Conservation (phyloP, 2,888 invertebrate species). For the Parthenolecanium corni region DNA sequence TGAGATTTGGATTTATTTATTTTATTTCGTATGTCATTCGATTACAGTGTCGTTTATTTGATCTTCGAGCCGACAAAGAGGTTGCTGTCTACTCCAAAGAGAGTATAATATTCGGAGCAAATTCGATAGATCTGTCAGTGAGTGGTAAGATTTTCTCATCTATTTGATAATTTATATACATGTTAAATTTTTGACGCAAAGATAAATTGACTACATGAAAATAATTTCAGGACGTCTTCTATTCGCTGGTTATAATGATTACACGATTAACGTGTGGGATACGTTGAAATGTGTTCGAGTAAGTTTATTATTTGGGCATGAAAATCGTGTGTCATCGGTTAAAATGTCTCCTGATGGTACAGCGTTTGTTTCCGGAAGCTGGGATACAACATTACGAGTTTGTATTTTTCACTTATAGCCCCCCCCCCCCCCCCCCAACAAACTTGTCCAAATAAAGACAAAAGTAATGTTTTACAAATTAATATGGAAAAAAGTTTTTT, state of each 20-base stretch:
- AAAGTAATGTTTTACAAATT: no score
- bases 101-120: slow-evolving; percentile 93
- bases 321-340: slow-evolving; percentile 84
- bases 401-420: background rate
- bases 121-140: slow-evolving; percentile 93
- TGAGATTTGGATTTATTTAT: no score
- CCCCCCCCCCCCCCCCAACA: no score
- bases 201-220: background rate
- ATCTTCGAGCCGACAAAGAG: slow-evolving; percentile 94
- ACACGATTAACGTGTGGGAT: slow-evolving; percentile 98
- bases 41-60: slow-evolving; percentile 80
- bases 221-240: slow-evolving; percentile 63
- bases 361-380: slow-evolving; percentile 91
- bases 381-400: slow-evolving; percentile 86
- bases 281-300: slow-evolving; percentile 85
- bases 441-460: no score
- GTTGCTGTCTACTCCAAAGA: slow-evolving; percentile 92
- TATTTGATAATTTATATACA: background rate
- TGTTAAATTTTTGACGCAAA: no score
- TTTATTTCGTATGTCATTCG: background rate
- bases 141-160: slow-evolving; percentile 52
- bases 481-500: no score
- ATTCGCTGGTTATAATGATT: slow-evolving; percentile 98
- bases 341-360: slow-evolving; percentile 96
- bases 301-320: slow-evolving; percentile 85